Evolutionary conservation across 53 echinoderm and acorn worm species (phyloP).

Genomic region (Paracentrotus lividus): DNA sequence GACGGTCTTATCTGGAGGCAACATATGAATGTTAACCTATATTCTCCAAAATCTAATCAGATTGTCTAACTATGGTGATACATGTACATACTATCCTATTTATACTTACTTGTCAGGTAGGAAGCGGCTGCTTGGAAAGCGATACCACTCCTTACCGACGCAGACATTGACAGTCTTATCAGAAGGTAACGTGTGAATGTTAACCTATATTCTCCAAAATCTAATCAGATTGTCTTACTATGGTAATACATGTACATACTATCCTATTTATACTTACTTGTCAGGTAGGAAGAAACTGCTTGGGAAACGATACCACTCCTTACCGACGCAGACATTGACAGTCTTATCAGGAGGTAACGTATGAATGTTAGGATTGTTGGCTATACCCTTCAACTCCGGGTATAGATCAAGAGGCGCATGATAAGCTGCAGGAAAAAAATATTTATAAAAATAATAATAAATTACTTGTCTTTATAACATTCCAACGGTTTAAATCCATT

Average conservation of each 20-base stretch:
- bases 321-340: slow-evolving; percentile 92
- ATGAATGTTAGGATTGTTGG: slow-evolving; percentile 83
- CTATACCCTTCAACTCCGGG: slow-evolving; percentile 79
- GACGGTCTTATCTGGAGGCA: slow-evolving; percentile 83
- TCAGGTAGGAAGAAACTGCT: slow-evolving; percentile 95
- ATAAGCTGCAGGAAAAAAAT: slow-evolving; percentile 79
- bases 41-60: no score
- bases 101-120: slow-evolving; percentile 92
- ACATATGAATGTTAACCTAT: no score
- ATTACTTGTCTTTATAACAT: no score
- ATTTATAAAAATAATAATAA: no score
- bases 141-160: slow-evolving; percentile 97
- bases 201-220: no score
- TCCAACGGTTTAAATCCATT: no score
- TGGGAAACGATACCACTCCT: slow-evolving; percentile 98
- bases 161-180: slow-evolving; percentile 89
- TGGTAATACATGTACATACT: no score
- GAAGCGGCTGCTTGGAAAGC: slow-evolving; percentile 93
- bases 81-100: no score
- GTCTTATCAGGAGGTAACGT: slow-evolving; percentile 83
- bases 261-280: slow-evolving; percentile 88
- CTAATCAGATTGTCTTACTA: no score
- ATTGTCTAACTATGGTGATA: no score
- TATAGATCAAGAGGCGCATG: slow-evolving; percentile 96
- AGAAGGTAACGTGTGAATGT: slow-evolving; percentile 84